Conservation (phyloP, 2,113 vertebrate species). For the Nycticorax nycticorax region DNA sequence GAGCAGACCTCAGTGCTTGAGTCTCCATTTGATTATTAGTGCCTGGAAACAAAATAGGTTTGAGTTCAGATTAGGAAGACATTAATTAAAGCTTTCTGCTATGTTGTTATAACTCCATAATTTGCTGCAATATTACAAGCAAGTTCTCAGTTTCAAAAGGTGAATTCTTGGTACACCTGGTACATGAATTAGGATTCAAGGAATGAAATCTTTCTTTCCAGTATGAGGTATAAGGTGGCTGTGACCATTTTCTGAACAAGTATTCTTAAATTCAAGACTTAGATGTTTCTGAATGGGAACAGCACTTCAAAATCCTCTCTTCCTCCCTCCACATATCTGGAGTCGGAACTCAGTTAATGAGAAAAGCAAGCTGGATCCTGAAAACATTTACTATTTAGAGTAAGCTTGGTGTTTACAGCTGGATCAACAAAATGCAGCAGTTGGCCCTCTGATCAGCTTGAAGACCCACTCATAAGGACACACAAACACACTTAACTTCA, state of each 20-base stretch:
- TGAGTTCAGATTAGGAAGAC: neutral
- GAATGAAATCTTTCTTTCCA: neutral
- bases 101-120: neutral
- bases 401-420: neutral
- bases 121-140: neutral
- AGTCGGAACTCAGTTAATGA: neutral
- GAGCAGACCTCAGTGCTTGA: neutral
- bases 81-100: neutral
- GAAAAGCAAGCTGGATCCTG: neutral
- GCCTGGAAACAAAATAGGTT: neutral
- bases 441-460: neutral
- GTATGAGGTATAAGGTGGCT: neutral
- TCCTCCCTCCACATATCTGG: neutral
- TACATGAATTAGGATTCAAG: neutral
- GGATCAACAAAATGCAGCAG: neutral
- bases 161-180: neutral
- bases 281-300: neutral
- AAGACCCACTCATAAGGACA: neutral
- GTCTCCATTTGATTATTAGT: neutral
- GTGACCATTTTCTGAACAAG: neutral
- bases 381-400: neutral
- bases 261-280: neutral
- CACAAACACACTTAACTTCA: neutral
- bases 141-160: neutral
- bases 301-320: neutral